phyloP scores from a whole-genome alignment of 1,140 invertebrate genomes.

The Bradynema listronoti region DNA sequence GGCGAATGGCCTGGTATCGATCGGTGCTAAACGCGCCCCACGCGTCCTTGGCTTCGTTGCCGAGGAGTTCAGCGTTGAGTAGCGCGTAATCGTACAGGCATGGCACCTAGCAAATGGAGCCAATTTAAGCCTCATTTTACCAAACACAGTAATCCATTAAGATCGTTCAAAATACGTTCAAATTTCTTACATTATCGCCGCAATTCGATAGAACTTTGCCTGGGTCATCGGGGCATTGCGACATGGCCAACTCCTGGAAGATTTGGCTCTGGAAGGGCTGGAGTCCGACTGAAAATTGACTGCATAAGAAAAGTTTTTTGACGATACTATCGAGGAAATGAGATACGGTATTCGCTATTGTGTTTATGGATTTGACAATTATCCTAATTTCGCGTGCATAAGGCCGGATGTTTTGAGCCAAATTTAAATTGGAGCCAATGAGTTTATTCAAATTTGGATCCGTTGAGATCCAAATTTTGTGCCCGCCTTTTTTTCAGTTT shows the following conservation, averaged over 20 bases:
- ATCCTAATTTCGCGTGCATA: no score
- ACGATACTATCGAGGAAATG: not conserved
- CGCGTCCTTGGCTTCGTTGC: constrained; percentile 44
- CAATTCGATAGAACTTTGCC: constrained; percentile 46
- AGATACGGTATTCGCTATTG: no score
- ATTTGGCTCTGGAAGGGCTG: constrained; percentile 48
- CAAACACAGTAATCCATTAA: not conserved
- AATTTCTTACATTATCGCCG: constrained; percentile 46
- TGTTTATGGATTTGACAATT: no score
- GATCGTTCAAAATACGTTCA: not conserved
- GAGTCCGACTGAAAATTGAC: constrained; percentile 38
- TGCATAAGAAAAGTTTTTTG: not conserved
- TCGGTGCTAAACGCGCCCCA: constrained; percentile 48
- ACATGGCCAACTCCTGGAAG: constrained; percentile 41
- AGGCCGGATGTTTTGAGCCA: no score
- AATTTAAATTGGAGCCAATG: no score
- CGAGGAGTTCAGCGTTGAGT: constrained; percentile 53
- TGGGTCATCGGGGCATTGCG: constrained; percentile 55
- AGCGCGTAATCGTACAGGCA: constrained; percentile 53
- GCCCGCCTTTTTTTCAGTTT: no score
- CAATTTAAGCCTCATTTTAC: no score
- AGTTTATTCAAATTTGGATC: no score
- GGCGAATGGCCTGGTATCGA: constrained; percentile 42
- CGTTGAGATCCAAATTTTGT: no score
- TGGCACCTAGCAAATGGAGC: constrained; percentile 29